Base-by-base conservation (phyloP, 1,140 invertebrate genomes). In the Teleopsis dalmanni region DNA sequence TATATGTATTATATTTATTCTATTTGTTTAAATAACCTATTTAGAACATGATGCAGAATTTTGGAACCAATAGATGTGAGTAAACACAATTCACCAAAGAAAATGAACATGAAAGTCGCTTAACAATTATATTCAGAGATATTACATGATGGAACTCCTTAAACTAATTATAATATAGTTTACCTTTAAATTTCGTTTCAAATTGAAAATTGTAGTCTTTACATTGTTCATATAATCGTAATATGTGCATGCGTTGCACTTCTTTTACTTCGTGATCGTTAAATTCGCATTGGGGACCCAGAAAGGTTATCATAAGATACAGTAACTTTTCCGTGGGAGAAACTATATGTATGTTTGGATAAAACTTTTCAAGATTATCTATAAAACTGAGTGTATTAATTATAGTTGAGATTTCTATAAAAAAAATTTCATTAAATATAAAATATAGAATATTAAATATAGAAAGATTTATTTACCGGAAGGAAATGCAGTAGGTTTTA, bases 221-320 rank as follows among this genome's bases (percentile, higher is more conserved):
- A 27, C 56, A 52, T 23, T 57, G 45, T 3, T 13, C 1, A 34
- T 65, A 62, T 41, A 70, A 70, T 23, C 60, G 37, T 10, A 51
- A 10, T 2, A 71, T 34, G 35, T 58, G 53, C 8, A 40, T 37
- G 0, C 37, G 48, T 4, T 67, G 43, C 19, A 70, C n/a, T 23
- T 55, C 35, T 21, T 60, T 60, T 23, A 69, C 41, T 9, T 57
- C 52, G 4, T 52, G 53, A 13, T 60, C 59, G 14, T 69, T 27
- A 26, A 70, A 69, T 43, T 67, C 57, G 4, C 55, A 58, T 35
- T 65, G 55, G 2, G 62, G 57, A 10, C 63, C 67, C 62, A 70
- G 65, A 41, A 67, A 70, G 1, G 62, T 43, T 18, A 63, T 65
- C 67, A 71, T 70, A 27, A 65, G 38, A 45, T 69, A 69, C 68